Evolutionary conservation across 2,888 invertebrate genomes (phyloP).

Genomic region (Ichneumoninae sp.): DNA sequence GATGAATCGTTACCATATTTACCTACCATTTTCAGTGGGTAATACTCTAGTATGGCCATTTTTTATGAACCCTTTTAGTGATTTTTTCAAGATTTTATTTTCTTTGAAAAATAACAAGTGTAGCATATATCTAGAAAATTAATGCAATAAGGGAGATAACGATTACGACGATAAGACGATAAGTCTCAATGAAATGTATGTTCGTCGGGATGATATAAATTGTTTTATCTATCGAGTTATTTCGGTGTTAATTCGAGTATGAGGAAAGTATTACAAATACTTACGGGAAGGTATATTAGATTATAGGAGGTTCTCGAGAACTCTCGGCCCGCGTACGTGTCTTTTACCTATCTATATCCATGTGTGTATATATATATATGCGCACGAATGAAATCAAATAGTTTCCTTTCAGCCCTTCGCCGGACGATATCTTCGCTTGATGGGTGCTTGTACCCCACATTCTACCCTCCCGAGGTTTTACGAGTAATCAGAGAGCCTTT

Average conservation of each 20-base stretch:
- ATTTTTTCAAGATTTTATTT: not conserved
- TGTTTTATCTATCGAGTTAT: slow-evolving; percentile 2
- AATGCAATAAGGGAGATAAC: not conserved
- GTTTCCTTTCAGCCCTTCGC: slow-evolving; percentile 13
- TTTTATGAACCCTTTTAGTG: not conserved
- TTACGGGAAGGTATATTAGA: slow-evolving; percentile 13
- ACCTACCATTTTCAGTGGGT: not conserved
- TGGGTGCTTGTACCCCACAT: slow-evolving; percentile 26
- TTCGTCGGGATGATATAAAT: not conserved
- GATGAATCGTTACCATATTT: not conserved
- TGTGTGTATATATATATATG: not conserved
- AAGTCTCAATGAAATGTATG: slow-evolving; percentile 3
- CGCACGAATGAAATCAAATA: slow-evolving; percentile 16
- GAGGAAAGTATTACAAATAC: not conserved
- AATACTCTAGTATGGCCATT: not conserved
- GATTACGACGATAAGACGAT: not conserved
- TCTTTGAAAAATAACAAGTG: not conserved
- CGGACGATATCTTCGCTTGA: slow-evolving; percentile 28
- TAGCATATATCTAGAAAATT: not conserved
- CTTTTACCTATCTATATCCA: not conserved
- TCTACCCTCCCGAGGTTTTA: slow-evolving; percentile 31
- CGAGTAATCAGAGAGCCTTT: slow-evolving; percentile 56
- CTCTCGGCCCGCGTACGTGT: slow-evolving; percentile 9
- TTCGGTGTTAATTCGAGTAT: slow-evolving; percentile 11
- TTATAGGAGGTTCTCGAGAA: slow-evolving; percentile 10